Percentiles rank a stretch among this genome's conserved stretches.
phyloP scores from a whole-genome alignment of 2,113 vertebrate genomes.

The Poeciliopsis retropinna region DNA sequence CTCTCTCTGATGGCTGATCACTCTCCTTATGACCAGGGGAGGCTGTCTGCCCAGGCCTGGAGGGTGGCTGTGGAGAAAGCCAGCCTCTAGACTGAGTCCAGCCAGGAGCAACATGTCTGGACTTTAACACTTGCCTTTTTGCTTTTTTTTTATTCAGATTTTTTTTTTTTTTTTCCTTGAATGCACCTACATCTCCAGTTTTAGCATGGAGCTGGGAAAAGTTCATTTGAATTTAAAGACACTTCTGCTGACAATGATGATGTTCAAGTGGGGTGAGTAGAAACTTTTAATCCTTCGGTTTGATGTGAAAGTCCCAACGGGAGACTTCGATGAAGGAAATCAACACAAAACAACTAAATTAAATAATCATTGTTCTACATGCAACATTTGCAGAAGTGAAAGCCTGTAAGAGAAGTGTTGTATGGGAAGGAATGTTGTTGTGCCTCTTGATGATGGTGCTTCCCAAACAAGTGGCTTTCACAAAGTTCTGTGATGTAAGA shows the following conservation, averaged over 20 bases:
- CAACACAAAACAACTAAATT: neutral
- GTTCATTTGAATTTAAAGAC: slow-evolving; percentile 68
- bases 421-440: neutral
- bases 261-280: slow-evolving; percentile 78
- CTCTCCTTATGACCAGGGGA: slow-evolving; percentile 48
- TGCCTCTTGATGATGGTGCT: slow-evolving; percentile 18
- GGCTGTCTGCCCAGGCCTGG: slow-evolving; percentile 55
- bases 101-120: slow-evolving; percentile 27
- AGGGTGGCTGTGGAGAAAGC: slow-evolving; percentile 33
- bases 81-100: slow-evolving; percentile 19
- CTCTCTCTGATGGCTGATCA: slow-evolving; percentile 48
- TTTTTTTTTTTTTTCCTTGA: neutral
- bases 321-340: neutral
- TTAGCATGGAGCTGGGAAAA: slow-evolving; percentile 78
- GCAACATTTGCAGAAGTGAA: neutral
- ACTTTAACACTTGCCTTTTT: slow-evolving; percentile 16
- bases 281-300: neutral
- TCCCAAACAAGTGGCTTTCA: slow-evolving; percentile 6
- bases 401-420: too few relatives aligned
- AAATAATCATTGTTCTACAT: neutral
- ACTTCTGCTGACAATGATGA: slow-evolving; percentile 73
- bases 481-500: slow-evolving; percentile 9
- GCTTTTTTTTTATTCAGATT: neutral
- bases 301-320: slow-evolving; percentile 5
- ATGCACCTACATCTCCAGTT: neutral